Evolutionary conservation across 2,113 vertebrate species (phyloP).

Genomic region (Hydrolagus affinis): DNA sequence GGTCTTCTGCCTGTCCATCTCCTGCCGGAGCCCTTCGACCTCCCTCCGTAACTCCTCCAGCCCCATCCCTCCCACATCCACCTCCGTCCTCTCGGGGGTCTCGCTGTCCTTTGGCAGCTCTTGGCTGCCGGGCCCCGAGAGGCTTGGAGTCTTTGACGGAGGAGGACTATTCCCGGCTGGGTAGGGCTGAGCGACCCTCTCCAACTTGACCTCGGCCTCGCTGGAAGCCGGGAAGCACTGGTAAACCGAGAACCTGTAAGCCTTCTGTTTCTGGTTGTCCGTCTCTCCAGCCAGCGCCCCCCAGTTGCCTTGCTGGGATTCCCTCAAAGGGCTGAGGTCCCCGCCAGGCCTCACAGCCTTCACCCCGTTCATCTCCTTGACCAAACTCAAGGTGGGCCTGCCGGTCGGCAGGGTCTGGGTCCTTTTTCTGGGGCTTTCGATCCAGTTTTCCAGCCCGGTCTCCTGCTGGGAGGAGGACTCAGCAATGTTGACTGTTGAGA

Average conservation of each 20-base stretch:
- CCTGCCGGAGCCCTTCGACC: conserved; percentile 42
- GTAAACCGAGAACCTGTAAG: conserved; percentile 40
- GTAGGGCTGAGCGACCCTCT: neutral
- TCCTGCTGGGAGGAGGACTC: neutral
- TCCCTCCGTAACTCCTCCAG: conserved; percentile 40
- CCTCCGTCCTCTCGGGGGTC: neutral
- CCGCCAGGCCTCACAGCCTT: conserved; percentile 40
- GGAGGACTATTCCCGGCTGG: neutral
- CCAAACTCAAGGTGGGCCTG: conserved; percentile 47
- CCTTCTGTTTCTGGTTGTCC: too few relatives aligned
- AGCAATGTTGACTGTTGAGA: accelerated
- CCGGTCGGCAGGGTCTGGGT: conserved; percentile 82
- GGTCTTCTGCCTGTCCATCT: conserved; percentile 49
- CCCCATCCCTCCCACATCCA: conserved; percentile 35
- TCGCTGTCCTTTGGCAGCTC: neutral
- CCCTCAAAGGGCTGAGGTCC: too few relatives aligned
- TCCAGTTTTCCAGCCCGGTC: conserved; percentile 44
- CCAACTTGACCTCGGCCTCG: too few relatives aligned
- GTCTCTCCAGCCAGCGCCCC: too few relatives aligned
- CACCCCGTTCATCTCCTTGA: conserved; percentile 35
- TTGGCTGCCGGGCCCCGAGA: neutral
- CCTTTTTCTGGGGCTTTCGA: conserved; percentile 66
- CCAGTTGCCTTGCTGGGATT: too few relatives aligned
- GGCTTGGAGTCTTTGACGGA: conserved; percentile 28
- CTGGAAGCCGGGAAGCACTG: conserved; percentile 38